A percentile compares a stretch with the other conserved stretches of the same genome.
Evolutionary conservation across 2,113 vertebrate genomes (phyloP).

Genomic region (Mus spicilegus): DNA sequence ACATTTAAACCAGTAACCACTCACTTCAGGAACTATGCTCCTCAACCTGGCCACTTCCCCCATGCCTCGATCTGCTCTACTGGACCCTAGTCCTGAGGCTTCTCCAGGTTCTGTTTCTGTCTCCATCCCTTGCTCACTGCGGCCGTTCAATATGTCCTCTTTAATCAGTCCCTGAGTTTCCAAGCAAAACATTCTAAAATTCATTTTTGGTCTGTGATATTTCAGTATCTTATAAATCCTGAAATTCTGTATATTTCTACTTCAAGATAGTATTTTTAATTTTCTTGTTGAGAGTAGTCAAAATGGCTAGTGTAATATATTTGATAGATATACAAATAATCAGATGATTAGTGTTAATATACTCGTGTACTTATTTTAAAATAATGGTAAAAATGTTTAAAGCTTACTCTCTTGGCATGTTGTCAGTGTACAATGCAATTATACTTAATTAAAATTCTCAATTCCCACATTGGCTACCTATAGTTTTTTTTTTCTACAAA

Average conservation of each 20-base stretch:
- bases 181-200: background rate
- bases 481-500: background rate
- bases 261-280: background rate
- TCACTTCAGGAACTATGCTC: accelerated
- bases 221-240: background rate
- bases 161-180: background rate
- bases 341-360: background rate
- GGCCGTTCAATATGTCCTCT: background rate
- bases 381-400: background rate
- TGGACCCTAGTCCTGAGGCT: background rate
- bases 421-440: background rate
- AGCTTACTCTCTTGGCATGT: background rate
- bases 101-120: background rate
- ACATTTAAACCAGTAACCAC: background rate
- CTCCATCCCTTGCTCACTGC: accelerated
- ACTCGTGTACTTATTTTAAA: background rate
- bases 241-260: background rate
- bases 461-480: background rate
- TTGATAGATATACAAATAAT: background rate
- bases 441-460: background rate
- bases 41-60: background rate
- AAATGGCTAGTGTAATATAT: too few relatives aligned
- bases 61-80: background rate
- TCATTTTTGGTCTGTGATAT: background rate
- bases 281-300: background rate